Evolutionary conservation across 2,797 vertebrate species (phyloP).

Genomic region (Leucoraja ocellata): DNA sequence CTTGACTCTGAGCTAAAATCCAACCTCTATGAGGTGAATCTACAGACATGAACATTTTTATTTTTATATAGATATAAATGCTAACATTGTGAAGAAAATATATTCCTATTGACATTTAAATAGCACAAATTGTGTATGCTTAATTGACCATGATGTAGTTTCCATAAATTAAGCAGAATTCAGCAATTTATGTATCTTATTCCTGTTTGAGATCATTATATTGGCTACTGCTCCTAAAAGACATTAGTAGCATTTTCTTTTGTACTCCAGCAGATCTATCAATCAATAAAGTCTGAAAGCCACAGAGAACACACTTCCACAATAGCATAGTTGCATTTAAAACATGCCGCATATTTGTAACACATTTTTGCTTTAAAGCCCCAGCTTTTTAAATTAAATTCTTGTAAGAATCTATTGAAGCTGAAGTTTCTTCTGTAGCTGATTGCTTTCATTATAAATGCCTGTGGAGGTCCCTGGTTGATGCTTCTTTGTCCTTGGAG

Average conservation of each 20-base stretch:
- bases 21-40: neutral
- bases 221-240: neutral
- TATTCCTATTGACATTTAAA: neutral
- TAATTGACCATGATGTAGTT: neutral
- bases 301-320: neutral
- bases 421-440: too few relatives aligned
- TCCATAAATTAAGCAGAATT: neutral
- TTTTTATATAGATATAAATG: neutral
- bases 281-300: neutral
- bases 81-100: neutral
- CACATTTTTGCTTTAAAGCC: neutral
- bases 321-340: neutral
- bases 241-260: conserved; percentile 2
- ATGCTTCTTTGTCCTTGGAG: conserved; percentile 43
- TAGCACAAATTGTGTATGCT: neutral
- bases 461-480: conserved; percentile 36
- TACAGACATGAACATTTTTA: neutral
- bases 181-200: neutral
- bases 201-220: neutral
- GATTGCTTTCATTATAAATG: conserved; percentile 27
- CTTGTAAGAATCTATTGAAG: neutral
- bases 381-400: neutral
- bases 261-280: neutral
- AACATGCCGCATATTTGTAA: neutral
- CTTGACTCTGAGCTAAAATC: too few relatives aligned